Base-by-base conservation (phyloP, 2,797 vertebrate genomes). In the Valencia hispanica region DNA sequence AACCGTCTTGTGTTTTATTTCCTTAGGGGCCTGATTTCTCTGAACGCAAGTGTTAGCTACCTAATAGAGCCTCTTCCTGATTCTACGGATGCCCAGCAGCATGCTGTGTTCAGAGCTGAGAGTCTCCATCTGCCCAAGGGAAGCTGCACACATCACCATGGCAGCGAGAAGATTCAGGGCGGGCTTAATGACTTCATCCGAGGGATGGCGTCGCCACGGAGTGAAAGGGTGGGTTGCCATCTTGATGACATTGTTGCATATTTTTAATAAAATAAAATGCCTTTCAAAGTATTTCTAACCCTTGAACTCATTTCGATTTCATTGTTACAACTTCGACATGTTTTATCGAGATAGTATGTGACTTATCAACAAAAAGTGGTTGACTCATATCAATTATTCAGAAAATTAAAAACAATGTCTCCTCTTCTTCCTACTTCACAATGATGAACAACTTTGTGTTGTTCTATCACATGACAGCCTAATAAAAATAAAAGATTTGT, bases 31-130 rank as follows among this genome's bases (percentile, higher is more conserved):
- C 93, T 99, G 77, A 96, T 99, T 75, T 59, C 92, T 11, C 30
- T 99, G 85, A 97, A 94, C 93, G 86, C 90, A 61, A 98, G 96
- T 78, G 81, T 96, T 88, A 98, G 96, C 91, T 99, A 97, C 79
- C 73, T 99, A 91, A 94, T 99, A 59, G 96, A 99, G 91, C 98
- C 98, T 0, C 89, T 96, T 76, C 90, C 94, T 0, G 47, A 89
- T 72, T 85, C 89, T 80, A 76, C 51, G 72, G 92, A 88, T 22
- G 80, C 86, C n/a, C 84, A 81, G 83, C 92, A 91, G 68, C 98
- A 99, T 74, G 94, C 95, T 2, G 95, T 99, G 83, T 97, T 97
- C 93, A 95, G 95, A 81, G 91, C 96, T 2, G 95, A 97, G 79
- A 92, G 91, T 68, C 91, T 99, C 85, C 95, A 57, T 72, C 71